Conservation (phyloP, 1,140 invertebrate genomes). For the Rhopalosiphum padi region DNA sequence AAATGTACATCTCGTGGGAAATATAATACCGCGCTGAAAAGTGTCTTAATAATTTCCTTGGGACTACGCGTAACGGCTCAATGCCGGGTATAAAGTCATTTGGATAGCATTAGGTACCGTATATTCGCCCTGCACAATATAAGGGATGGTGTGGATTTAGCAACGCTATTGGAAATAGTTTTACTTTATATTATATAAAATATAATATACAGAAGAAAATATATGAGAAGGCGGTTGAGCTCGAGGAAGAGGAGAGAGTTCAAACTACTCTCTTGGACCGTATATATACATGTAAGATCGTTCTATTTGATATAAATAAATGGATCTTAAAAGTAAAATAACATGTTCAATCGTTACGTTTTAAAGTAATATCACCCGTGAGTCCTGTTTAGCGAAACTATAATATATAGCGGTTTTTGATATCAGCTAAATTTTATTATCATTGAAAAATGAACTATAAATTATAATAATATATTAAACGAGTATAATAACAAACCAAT, state of each 20-base stretch:
- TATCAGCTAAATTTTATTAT: neutral
- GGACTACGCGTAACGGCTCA: constrained; percentile 39
- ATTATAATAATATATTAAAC: neutral
- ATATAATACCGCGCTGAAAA: constrained; percentile 50
- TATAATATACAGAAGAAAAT: neutral
- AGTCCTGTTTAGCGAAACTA: neutral
- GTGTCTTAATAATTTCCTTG: constrained; percentile 53
- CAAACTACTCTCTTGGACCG: neutral
- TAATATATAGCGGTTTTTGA: neutral
- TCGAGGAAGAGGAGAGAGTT: neutral
- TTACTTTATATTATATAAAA: neutral
- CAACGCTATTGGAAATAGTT: constrained; percentile 32
- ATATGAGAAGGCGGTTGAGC: neutral
- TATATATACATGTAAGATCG: neutral
- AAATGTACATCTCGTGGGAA: constrained; percentile 16
- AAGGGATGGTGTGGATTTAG: neutral
- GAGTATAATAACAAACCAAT: neutral
- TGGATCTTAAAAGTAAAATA: constrained; percentile 22
- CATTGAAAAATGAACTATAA: neutral
- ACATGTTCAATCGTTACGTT: neutral
- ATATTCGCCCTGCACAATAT: neutral
- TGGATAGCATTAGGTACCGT: constrained; percentile 38
- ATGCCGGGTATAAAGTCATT: constrained; percentile 22
- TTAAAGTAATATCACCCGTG: neutral
- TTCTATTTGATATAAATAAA: constrained; percentile 24